Base-by-base conservation (phyloP, 2,797 vertebrate species). In the Buceros bicornis region DNA sequence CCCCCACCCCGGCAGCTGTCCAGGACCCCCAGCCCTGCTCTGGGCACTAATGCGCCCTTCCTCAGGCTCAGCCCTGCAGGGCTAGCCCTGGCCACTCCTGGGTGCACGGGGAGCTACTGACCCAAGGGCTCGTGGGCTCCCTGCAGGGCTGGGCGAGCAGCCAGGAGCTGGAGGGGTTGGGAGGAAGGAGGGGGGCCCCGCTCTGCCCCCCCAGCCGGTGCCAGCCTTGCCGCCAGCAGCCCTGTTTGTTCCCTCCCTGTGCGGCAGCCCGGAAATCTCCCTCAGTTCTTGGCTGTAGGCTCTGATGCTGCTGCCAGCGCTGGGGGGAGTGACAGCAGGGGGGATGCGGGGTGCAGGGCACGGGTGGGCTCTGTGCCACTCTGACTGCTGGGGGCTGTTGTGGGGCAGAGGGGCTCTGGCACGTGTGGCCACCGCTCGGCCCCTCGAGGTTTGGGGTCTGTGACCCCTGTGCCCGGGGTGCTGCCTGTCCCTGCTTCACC, bases 141-240 rank as follows among this genome's bases (percentile, higher is more conserved):
- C 45, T 0, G 0, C 7, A 7, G n/a, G 54, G 80, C 65, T 78
- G 57, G 69, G 53, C 57, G 28, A 42, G 51, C 17, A 1, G 35
- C 45, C 60, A 57, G 82, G n/a, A 33, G 29, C 48, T 37, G 78
- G 22, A 81, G 28, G 17, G 28, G 29, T 29, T 2, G 3, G 21
- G 48, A 58, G 47, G 58, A 45, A 50, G 72, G 53, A 43, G 66
- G 28, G 28, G 29, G 8, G 8, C 71, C 56, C 51, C 1, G 3
- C 77, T 78, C 11, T 29, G 56, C 69, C 25, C 3, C 76, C 40
- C 6, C 53, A 16, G 31, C 84, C 5, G 4, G 64, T 78, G 22
- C 72, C 82, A 86, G 47, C 69, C 69, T 40, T 4, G 45, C 72
- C 93, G 93, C 91, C 96, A 84, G 78, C 81, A 89, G 73, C 81